These are phyloP conservation scores for Frankliniella intonsa DNA, from an alignment of 2,888 invertebrate species.

Conservation along the genomic window DNA sequence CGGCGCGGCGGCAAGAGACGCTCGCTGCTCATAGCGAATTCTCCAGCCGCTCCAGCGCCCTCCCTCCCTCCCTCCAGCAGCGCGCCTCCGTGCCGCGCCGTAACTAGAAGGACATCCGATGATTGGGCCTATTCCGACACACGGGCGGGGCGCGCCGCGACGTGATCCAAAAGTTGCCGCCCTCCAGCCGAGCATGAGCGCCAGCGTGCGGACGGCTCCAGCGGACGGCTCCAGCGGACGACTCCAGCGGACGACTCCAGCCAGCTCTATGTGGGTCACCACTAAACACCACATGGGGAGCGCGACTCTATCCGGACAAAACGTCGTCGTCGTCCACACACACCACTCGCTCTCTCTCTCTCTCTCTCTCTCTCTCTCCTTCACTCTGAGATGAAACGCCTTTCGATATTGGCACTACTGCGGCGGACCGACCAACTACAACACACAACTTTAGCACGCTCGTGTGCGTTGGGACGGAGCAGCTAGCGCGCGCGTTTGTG, in stretches of 20 bases:
- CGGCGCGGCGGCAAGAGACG: not conserved
- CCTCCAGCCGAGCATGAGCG: not conserved
- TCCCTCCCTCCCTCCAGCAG: no score
- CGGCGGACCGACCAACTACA: no score
- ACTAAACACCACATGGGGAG: not conserved
- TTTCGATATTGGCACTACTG: no score
- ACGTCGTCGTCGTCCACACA: not conserved
- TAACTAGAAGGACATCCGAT: not conserved
- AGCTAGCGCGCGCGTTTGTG: not conserved
- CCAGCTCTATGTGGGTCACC: not conserved
- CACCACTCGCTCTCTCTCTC: not conserved
- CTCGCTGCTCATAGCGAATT: no score
- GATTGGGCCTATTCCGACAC: not conserved
- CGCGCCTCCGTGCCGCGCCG: no score
- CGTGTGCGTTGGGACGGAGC: no score
- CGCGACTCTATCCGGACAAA: not conserved
- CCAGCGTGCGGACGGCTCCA: not conserved
- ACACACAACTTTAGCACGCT: no score
- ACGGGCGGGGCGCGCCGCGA: not conserved
- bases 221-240: not conserved
- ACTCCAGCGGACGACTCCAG: not conserved
- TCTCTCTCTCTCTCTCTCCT: no score
- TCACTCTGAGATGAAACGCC: no score
- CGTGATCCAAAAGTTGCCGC: constrained; percentile 1
- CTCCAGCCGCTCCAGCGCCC: no score